Evolutionary conservation across 2,797 vertebrate genomes (phyloP).

Genomic region (Lateolabrax maculatus): DNA sequence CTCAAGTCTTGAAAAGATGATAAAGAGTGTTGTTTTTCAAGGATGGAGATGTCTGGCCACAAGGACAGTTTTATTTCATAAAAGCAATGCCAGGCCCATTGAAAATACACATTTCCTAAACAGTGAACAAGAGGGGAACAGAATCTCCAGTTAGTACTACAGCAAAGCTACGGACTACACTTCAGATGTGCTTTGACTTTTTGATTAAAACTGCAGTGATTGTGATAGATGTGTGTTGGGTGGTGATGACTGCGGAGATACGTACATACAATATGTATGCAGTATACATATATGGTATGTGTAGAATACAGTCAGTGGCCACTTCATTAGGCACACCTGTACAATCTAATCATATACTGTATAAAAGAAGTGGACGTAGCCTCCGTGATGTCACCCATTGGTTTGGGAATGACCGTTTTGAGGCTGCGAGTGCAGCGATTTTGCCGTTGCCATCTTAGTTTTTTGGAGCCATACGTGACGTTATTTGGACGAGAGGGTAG

Average conservation of each 20-base stretch:
- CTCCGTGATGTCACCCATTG: too few relatives aligned
- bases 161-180: background rate
- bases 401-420: too few relatives aligned
- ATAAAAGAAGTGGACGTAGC: too few relatives aligned
- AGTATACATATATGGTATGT: background rate
- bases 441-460: too few relatives aligned
- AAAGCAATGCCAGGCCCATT: constrained; percentile 57
- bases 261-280: too few relatives aligned
- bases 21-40: constrained; percentile 70
- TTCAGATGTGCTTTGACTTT: constrained; percentile 8
- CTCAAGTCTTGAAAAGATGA: constrained; percentile 74
- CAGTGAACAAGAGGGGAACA: constrained; percentile 45
- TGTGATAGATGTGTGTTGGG: background rate
- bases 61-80: constrained; percentile 67
- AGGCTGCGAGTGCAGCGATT: too few relatives aligned
- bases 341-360: too few relatives aligned
- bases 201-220: background rate
- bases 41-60: constrained; percentile 70
- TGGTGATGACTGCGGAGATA: background rate
- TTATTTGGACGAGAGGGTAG: too few relatives aligned
- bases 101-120: constrained; percentile 53
- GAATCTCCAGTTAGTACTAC: constrained; percentile 32
- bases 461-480: too few relatives aligned
- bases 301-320: background rate
- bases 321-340: background rate